Evolutionary conservation across 1,140 invertebrate genomes (phyloP).

Genomic region (Nymphalis io): DNA sequence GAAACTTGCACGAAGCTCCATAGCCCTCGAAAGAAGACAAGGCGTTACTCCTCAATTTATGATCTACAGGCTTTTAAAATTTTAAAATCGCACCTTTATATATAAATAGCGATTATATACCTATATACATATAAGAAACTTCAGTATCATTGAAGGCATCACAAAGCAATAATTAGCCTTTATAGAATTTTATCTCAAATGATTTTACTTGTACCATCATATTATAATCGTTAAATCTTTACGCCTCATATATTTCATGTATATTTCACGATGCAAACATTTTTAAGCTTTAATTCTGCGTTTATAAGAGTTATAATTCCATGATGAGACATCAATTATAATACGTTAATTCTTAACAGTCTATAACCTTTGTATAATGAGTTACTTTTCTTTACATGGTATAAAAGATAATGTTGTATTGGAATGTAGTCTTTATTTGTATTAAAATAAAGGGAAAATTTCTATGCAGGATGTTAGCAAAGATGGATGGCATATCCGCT

Average conservation of each 20-base stretch:
- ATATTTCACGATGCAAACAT: background rate
- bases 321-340: background rate
- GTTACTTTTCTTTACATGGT: constrained; percentile 5
- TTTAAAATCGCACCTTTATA: too few relatives aligned
- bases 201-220: constrained; percentile 23
- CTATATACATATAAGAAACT: too few relatives aligned
- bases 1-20: too few relatives aligned
- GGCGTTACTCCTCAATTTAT: too few relatives aligned
- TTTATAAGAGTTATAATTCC: background rate
- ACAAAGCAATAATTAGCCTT: background rate
- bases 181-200: constrained; percentile 9
- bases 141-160: too few relatives aligned
- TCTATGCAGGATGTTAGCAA: background rate
- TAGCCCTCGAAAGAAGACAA: too few relatives aligned
- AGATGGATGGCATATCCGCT: constrained; percentile 14
- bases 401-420: background rate
- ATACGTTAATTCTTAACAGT: constrained; percentile 4
- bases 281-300: background rate
- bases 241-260: constrained; percentile 22
- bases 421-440: background rate
- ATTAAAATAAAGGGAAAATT: background rate
- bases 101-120: too few relatives aligned
- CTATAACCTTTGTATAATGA: background rate
- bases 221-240: constrained; percentile 28
- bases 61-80: too few relatives aligned